phyloP scores from a whole-genome alignment of 2,113 vertebrate genomes.

The Solea solea region DNA sequence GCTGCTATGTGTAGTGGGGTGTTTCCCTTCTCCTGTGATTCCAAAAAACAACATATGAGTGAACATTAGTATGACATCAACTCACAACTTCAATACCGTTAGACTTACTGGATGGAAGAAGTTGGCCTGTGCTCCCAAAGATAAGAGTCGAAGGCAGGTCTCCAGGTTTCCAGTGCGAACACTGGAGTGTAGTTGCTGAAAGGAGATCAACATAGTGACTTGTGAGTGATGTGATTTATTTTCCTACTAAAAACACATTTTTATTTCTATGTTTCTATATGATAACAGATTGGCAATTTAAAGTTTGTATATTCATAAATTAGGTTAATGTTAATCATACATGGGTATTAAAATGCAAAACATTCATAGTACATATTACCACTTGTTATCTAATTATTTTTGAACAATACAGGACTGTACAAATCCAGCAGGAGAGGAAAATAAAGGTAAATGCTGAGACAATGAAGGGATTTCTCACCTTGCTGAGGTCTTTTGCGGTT shows the following conservation, averaged over 20 bases:
- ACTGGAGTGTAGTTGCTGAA: constrained; percentile 97
- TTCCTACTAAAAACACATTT: background rate
- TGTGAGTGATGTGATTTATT: background rate
- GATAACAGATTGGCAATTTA: too few relatives aligned
- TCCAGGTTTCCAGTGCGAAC: constrained; percentile 97
- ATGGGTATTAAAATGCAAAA: too few relatives aligned
- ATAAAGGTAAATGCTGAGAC: background rate
- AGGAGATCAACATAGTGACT: constrained; percentile 21
- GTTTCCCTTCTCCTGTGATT: constrained; percentile 93
- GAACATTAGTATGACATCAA: background rate
- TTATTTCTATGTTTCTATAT: too few relatives aligned
- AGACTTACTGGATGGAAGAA: constrained; percentile 95
- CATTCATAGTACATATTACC: too few relatives aligned
- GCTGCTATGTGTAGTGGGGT: constrained; percentile 96
- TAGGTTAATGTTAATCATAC: too few relatives aligned
- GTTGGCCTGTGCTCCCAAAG: constrained; percentile 95
- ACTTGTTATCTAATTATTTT: too few relatives aligned
- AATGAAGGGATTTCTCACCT: constrained; percentile 79
- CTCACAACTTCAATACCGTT: background rate
- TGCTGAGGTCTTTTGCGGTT: constrained; percentile 97
- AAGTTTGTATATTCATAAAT: too few relatives aligned
- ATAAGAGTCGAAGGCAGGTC: constrained; percentile 92
- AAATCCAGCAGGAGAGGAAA: too few relatives aligned
- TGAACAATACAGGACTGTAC: too few relatives aligned
- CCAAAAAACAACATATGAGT: background rate